Conservation (phyloP, 2,113 vertebrate genomes). For the Sebastes fasciatus region DNA sequence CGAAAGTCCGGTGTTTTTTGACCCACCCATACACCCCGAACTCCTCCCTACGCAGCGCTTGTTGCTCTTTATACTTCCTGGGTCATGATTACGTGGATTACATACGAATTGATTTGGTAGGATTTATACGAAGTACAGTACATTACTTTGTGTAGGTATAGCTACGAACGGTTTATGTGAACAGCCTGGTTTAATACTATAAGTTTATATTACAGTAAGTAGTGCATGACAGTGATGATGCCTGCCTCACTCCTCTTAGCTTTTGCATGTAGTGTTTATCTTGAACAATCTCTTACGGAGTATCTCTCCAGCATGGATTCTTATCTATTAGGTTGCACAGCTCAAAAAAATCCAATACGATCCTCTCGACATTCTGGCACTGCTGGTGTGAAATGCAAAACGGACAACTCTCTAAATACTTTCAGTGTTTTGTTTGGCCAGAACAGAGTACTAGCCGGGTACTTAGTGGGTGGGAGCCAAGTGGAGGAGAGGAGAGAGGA, state of each 20-base stretch:
- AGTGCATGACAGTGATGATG: background rate
- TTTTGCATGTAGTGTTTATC: constrained; percentile 10
- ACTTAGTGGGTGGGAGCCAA: constrained; percentile 46
- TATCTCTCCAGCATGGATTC: constrained; percentile 14
- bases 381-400: constrained; percentile 42
- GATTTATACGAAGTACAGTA: no score
- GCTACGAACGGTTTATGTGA: no score
- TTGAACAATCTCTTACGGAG: constrained; percentile 7
- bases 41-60: no score
- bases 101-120: no score
- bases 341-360: constrained; percentile 37
- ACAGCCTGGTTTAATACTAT: background rate
- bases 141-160: no score
- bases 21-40: no score
- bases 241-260: background rate
- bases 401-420: constrained; percentile 45
- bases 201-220: background rate
- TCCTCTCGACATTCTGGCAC: constrained; percentile 44
- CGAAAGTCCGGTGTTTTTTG: no score
- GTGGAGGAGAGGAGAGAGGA: constrained; percentile 8
- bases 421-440: constrained; percentile 51
- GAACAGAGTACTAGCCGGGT: constrained; percentile 19
- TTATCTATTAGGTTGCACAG: constrained; percentile 20
- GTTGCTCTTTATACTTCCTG: no score
- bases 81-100: no score